Evolutionary conservation across 2,797 vertebrate genomes (phyloP).

Genomic region (Mus spretus): DNA sequence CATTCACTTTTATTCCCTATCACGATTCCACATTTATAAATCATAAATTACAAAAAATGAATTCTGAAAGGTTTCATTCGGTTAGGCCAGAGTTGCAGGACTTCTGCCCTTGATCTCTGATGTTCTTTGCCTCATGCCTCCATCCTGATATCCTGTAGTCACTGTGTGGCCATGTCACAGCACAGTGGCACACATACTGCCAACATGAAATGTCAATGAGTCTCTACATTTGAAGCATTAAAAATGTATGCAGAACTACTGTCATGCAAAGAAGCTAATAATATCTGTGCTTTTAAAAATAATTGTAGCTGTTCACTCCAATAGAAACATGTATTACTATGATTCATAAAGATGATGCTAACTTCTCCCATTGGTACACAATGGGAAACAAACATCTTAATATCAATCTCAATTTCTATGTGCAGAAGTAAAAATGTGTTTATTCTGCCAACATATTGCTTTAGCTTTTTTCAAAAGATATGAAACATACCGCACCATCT

Average conservation of each 20-base stretch:
- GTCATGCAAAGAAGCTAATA: slow-evolving; percentile 69
- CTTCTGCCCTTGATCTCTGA: neutral
- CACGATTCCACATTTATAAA: neutral
- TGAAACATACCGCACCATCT: slow-evolving; percentile 49
- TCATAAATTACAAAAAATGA: slow-evolving; percentile 3
- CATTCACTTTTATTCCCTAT: slow-evolving; percentile 1
- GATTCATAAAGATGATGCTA: slow-evolving; percentile 74
- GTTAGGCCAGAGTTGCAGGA: neutral
- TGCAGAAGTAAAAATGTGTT: slow-evolving; percentile 66
- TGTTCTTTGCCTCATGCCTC: neutral
- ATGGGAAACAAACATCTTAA: slow-evolving; percentile 61
- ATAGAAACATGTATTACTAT: slow-evolving; percentile 56
- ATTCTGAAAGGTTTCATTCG: neutral
- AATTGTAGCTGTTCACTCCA: slow-evolving; percentile 47
- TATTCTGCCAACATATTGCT: slow-evolving; percentile 74
- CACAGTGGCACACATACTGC: neutral
- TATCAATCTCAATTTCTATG: slow-evolving; percentile 64
- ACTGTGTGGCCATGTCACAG: neutral
- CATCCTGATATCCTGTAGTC: neutral
- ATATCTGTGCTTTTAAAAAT: neutral
- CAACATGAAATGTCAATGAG: slow-evolving; percentile 81
- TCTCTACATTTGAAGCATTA: slow-evolving; percentile 86
- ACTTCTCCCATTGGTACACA: slow-evolving; percentile 61
- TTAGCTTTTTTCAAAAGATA: slow-evolving; percentile 62
- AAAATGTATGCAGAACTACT: slow-evolving; percentile 85